A percentile compares a stretch with the other conserved stretches of the same genome.
phyloP scores from a whole-genome alignment of 2,797 vertebrate species.

The Pygocentrus nattereri region DNA sequence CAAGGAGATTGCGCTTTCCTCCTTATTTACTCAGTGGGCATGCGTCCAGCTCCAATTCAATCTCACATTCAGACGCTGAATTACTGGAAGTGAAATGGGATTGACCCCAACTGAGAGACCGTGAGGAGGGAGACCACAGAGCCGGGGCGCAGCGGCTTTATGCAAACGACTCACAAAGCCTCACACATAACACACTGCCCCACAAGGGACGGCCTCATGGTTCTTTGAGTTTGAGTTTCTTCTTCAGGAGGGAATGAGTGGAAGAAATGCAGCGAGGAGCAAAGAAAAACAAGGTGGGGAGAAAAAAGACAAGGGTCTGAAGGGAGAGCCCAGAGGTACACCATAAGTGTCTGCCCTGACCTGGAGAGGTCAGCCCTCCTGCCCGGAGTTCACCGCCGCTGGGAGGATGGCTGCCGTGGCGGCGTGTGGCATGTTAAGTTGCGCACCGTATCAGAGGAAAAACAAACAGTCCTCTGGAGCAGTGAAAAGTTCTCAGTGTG shows the following conservation, averaged over 20 bases:
- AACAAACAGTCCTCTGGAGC: slow-evolving; percentile 75
- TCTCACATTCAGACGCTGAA: slow-evolving; percentile 60
- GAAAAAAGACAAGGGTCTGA: slow-evolving; percentile 1
- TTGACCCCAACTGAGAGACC: slow-evolving; percentile 55
- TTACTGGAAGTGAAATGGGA: slow-evolving; percentile 61
- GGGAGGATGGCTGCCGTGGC: slow-evolving; percentile 69
- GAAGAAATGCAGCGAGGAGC: neutral
- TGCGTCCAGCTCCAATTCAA: slow-evolving; percentile 55
- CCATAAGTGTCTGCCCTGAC: slow-evolving; percentile 55
- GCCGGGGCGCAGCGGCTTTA: slow-evolving; percentile 42
- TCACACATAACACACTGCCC: slow-evolving; percentile 20
- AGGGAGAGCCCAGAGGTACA: slow-evolving; percentile 26
- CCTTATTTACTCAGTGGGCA: slow-evolving; percentile 54
- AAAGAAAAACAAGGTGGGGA: neutral
- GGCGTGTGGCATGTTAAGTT: slow-evolving; percentile 74
- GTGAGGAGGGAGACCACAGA: slow-evolving; percentile 43
- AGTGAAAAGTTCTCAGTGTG: slow-evolving; percentile 78
- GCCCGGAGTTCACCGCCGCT: slow-evolving; percentile 68
- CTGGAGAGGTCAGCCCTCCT: slow-evolving; percentile 64
- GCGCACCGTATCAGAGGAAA: slow-evolving; percentile 75
- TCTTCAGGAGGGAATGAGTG: neutral
- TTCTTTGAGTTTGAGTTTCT: slow-evolving; percentile 25
- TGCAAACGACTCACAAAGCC: slow-evolving; percentile 51
- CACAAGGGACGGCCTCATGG: slow-evolving; percentile 2
- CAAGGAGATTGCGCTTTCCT: slow-evolving; percentile 50